These are phyloP conservation scores for Exocentrus adspersus DNA, from an alignment of 2,888 invertebrate species.

Conservation along the genomic window DNA sequence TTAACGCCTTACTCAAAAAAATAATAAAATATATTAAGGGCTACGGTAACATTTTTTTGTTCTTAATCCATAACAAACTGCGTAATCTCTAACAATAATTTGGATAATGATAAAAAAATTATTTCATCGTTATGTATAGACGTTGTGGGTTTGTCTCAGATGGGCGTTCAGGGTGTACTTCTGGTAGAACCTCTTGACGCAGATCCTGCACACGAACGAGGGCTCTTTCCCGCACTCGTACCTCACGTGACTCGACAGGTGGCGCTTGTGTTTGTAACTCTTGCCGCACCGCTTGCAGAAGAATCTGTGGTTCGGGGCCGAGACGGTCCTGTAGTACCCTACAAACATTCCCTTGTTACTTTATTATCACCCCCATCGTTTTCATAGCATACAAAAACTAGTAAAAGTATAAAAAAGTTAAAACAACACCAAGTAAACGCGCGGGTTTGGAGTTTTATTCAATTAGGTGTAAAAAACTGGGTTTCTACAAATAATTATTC, in stretches of 20 bases:
- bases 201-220: constrained; percentile 49
- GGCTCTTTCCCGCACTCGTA: constrained; percentile 53
- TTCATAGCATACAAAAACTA: too few species aligned
- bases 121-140: not conserved
- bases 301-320: constrained; percentile 12
- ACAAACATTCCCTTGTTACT: constrained; percentile 2
- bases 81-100: too few species aligned
- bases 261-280: constrained; percentile 47
- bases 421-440: too few species aligned
- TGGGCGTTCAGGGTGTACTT: constrained; percentile 46
- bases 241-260: constrained; percentile 49
- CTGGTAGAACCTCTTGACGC: constrained; percentile 45
- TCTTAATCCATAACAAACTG: too few species aligned
- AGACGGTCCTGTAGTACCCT: not conserved
- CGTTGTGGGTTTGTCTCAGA: constrained; percentile 35
- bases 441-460: too few species aligned
- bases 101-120: too few species aligned
- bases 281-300: constrained; percentile 37
- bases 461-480: too few species aligned
- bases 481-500: too few species aligned
- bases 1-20: too few species aligned
- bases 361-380: not conserved
- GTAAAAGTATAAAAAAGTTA: too few species aligned
- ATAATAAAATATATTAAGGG: too few species aligned
- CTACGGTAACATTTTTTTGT: too few species aligned